phyloP scores from a whole-genome alignment of 2,888 invertebrate genomes.

The Vesta saturnalis region DNA sequence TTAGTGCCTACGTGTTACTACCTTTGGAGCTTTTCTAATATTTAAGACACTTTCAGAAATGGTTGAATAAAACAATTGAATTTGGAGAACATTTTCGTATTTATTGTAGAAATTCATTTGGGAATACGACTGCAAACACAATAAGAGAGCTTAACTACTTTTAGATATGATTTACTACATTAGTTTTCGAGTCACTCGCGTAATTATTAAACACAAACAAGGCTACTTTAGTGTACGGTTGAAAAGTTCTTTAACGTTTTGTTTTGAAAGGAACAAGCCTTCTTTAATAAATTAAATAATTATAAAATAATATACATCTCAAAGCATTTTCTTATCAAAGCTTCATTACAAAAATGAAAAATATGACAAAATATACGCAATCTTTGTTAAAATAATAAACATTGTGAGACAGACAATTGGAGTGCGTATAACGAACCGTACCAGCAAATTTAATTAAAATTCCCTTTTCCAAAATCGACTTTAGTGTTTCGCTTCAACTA shows the following conservation, averaged over 20 bases:
- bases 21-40: constrained; percentile 1
- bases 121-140: constrained; percentile 24
- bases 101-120: background rate
- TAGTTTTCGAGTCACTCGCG: constrained; percentile 30
- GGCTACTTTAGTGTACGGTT: constrained; percentile 20
- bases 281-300: constrained; percentile 27
- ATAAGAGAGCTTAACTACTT: constrained; percentile 33
- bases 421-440: background rate
- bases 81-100: background rate
- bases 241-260: constrained; percentile 19
- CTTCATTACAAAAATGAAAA: too few relatives aligned
- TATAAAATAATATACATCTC: constrained; percentile 30
- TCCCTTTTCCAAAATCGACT: constrained; percentile 17
- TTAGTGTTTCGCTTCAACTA: too few relatives aligned
- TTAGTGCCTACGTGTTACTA: background rate
- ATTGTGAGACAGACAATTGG: too few relatives aligned
- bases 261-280: constrained; percentile 28
- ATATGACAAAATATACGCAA: too few relatives aligned
- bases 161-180: constrained; percentile 33
- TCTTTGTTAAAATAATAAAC: too few relatives aligned
- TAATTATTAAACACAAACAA: constrained; percentile 27
- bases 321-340: constrained; percentile 30
- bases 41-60: too few relatives aligned
- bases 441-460: constrained; percentile 21
- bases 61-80: background rate